phyloP scores from a whole-genome alignment of 2,113 vertebrate species.

The Brachyhypopomus occidentalis region DNA sequence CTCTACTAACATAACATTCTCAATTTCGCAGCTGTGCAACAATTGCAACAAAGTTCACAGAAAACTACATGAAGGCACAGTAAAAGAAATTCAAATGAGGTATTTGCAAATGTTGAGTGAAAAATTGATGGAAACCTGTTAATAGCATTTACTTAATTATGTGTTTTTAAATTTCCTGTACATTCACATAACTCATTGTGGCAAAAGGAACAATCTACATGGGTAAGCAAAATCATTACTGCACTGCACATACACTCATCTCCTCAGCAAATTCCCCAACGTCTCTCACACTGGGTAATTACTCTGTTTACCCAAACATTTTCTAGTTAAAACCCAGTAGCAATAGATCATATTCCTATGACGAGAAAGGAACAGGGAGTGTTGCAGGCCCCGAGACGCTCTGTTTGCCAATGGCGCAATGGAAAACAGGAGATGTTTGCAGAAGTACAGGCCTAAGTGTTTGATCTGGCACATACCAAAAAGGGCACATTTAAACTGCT shows the following conservation, averaged over 20 bases:
- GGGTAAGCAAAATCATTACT: background rate
- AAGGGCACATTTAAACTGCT: conserved; percentile 6
- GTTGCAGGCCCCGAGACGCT: background rate
- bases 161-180: background rate
- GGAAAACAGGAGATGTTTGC: conserved; percentile 36
- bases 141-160: background rate
- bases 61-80: too few relatives aligned
- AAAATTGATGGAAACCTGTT: too few relatives aligned
- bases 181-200: background rate
- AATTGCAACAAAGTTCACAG: too few relatives aligned
- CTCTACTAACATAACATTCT: background rate
- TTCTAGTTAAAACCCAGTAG: too few relatives aligned
- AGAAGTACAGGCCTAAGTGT: conserved; percentile 12
- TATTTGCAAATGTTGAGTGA: background rate
- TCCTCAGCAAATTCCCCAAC: background rate
- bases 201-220: background rate
- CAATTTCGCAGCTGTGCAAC: background rate
- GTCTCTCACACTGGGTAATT: background rate
- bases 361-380: conserved; percentile 21
- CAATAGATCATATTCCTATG: too few relatives aligned
- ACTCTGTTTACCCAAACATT: background rate
- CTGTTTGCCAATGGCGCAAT: conserved; percentile 24
- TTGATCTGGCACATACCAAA: conserved; percentile 19
- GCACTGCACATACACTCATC: background rate
- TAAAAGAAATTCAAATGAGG: background rate